A percentile compares a stretch with the other conserved stretches of the same genome.
These are phyloP conservation scores for Trileptium ribeirensis DNA, from an alignment of 2,888 invertebrate genomes.

Conservation along the genomic window DNA sequence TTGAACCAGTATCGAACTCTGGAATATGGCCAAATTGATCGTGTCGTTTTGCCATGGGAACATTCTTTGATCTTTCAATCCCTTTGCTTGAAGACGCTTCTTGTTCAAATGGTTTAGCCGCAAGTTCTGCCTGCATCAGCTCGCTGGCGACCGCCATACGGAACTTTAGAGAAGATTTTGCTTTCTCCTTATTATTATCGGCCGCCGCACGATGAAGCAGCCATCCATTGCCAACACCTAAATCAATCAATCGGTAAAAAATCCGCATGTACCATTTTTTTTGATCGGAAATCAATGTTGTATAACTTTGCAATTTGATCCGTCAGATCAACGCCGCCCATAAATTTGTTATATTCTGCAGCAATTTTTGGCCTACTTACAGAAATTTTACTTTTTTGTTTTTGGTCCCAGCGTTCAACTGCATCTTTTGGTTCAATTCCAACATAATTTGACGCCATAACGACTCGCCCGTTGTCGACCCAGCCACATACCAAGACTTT, in stretches of 20 bases:
- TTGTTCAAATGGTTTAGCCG: too few relatives aligned
- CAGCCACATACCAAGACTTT: conserved; percentile 38
- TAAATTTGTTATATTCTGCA: conserved; percentile 37
- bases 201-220: too few relatives aligned
- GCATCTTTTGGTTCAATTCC: conserved; percentile 38
- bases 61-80: too few relatives aligned
- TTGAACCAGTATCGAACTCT: too few relatives aligned
- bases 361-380: conserved; percentile 18
- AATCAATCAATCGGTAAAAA: conserved; percentile 35
- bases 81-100: too few relatives aligned
- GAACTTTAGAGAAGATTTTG: too few relatives aligned
- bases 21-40: too few relatives aligned
- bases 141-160: too few relatives aligned
- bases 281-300: conserved; percentile 41
- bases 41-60: too few relatives aligned
- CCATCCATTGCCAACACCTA: conserved; percentile 38
- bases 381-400: background rate
- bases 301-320: conserved; percentile 44
- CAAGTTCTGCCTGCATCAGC: too few relatives aligned
- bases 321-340: conserved; percentile 46
- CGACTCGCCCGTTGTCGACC: conserved; percentile 43
- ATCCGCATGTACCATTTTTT: conserved; percentile 43
- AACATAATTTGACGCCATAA: conserved; percentile 40
- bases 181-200: too few relatives aligned
- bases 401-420: conserved; percentile 38